Evolutionary conservation across 2,797 vertebrate genomes (phyloP).

Genomic region (Melanotaenia trifasciata): DNA sequence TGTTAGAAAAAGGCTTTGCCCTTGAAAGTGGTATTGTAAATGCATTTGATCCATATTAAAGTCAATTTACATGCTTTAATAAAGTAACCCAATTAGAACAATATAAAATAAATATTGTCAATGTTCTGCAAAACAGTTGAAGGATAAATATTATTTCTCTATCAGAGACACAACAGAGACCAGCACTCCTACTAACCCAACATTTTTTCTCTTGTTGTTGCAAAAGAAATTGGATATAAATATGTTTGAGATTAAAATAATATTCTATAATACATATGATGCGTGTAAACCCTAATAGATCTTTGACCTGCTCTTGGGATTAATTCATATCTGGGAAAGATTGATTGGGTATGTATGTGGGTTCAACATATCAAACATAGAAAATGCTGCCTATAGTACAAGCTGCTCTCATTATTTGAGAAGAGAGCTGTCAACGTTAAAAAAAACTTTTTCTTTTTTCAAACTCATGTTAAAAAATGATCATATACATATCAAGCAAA

Average conservation of each 20-base stretch:
- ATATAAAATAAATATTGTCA: background rate
- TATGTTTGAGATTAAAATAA: background rate
- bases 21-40: background rate
- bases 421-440: background rate
- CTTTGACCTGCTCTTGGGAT: conserved; percentile 13
- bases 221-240: background rate
- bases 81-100: conserved; percentile 8
- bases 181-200: background rate
- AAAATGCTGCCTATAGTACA: too few relatives aligned
- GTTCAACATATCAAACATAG: background rate
- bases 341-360: too few relatives aligned
- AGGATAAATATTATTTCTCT: background rate
- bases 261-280: background rate
- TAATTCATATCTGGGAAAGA: conserved; percentile 2
- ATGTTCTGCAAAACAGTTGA: background rate
- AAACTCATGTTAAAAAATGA: background rate
- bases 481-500: background rate
- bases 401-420: background rate
- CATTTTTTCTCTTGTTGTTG: background rate
- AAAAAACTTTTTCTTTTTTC: background rate
- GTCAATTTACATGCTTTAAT: conserved; percentile 13
- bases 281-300: background rate
- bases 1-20: background rate
- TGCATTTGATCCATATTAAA: background rate
- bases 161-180: background rate